Evolutionary conservation across 2,113 vertebrate genomes (phyloP).

Genomic region (Cardinalis cardinalis): DNA sequence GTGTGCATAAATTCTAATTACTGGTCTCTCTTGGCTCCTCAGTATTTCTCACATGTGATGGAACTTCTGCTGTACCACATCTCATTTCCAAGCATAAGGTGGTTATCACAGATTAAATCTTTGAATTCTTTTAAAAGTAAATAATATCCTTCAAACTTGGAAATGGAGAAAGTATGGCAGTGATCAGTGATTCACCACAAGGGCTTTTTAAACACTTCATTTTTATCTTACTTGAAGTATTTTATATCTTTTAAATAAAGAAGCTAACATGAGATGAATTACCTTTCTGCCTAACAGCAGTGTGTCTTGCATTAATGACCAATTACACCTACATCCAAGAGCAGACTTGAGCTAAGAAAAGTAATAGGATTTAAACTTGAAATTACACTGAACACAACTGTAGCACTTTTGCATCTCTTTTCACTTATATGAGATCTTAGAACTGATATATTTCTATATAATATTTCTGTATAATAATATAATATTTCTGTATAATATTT

Average conservation of each 20-base stretch:
- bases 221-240: constrained; percentile 33
- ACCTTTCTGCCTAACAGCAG: background rate
- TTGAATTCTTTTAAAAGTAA: constrained; percentile 49
- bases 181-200: constrained; percentile 20
- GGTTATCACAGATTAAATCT: constrained; percentile 36
- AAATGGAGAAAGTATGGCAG: constrained; percentile 42
- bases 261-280: constrained; percentile 2
- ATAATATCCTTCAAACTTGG: constrained; percentile 36
- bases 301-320: constrained; percentile 38
- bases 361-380: constrained; percentile 9
- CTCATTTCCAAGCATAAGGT: constrained; percentile 17
- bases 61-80: background rate
- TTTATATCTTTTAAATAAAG: constrained; percentile 37
- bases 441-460: background rate
- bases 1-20: background rate
- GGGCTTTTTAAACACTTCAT: constrained; percentile 45
- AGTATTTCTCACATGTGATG: background rate
- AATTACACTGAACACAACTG: background rate
- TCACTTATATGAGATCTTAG: background rate
- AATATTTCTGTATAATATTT: background rate
- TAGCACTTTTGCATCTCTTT: background rate
- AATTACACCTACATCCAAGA: constrained; percentile 28
- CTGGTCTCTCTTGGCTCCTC: background rate
- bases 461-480: too few relatives aligned
- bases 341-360: constrained; percentile 12